Evolutionary conservation across 2,113 vertebrate species (phyloP).

Genomic region (Ochotona princeps): DNA sequence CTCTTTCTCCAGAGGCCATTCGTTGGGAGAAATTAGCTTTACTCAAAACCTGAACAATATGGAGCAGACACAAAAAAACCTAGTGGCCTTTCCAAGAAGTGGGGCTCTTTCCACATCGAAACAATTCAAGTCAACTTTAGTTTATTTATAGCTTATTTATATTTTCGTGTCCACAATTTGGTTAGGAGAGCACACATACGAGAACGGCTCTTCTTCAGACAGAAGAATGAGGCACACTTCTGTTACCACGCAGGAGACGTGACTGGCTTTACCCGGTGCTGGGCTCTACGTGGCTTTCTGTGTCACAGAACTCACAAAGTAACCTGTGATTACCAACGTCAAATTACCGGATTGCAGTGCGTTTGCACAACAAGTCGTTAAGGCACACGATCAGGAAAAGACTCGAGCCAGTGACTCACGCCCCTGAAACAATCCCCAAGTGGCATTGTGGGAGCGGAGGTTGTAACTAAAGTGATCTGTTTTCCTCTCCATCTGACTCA

Average conservation of each 20-base stretch:
- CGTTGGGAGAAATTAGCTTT: slow-evolving; percentile 6
- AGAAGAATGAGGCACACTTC: background rate
- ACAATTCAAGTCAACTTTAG: background rate
- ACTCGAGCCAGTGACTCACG: slow-evolving; percentile 40
- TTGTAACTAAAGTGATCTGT: slow-evolving; percentile 32
- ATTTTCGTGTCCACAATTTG: too few species aligned
- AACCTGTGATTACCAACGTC: slow-evolving; percentile 4
- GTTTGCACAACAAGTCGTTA: slow-evolving; percentile 22
- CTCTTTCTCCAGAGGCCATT: slow-evolving; percentile 16
- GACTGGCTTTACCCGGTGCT: background rate
- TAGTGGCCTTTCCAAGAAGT: background rate
- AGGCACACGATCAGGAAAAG: slow-evolving; percentile 9
- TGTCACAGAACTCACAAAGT: slow-evolving; percentile 8
- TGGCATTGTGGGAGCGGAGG: background rate
- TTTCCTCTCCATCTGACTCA: slow-evolving; percentile 35
- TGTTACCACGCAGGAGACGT: background rate
- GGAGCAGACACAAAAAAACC: background rate
- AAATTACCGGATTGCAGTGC: background rate
- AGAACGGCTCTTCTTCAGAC: background rate
- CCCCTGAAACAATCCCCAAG: slow-evolving; percentile 32
- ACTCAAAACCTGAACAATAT: slow-evolving; percentile 23
- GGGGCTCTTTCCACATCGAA: slow-evolving; percentile 23
- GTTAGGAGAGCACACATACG: background rate
- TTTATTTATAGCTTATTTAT: background rate
- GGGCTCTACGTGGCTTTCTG: background rate